Conservation (phyloP, 2,888 invertebrate genomes). For the Tortricodes alternella region DNA sequence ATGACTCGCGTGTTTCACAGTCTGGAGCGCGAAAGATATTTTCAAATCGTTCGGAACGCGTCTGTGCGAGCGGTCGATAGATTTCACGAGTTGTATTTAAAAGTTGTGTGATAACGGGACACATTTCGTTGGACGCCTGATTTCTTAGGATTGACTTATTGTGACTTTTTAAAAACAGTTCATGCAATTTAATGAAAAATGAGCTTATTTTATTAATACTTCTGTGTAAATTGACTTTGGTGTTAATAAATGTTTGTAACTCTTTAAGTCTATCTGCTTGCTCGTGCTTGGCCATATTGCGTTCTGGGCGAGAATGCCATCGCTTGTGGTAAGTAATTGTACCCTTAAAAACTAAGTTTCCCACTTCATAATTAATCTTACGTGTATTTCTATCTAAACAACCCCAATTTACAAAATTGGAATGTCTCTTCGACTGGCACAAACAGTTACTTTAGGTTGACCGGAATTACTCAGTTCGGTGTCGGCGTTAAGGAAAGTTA, state of each 20-base stretch:
- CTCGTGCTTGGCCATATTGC: constrained; percentile 24
- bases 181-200: too few species aligned
- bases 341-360: constrained; percentile 8
- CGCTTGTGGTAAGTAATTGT: not conserved
- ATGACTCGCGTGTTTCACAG: too few species aligned
- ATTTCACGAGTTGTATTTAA: not conserved
- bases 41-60: constrained; percentile 11
- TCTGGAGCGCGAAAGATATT: not conserved
- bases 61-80: constrained; percentile 1
- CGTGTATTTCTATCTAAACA: not conserved
- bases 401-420: constrained; percentile 12
- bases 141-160: too few species aligned
- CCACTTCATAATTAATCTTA: constrained; percentile 11
- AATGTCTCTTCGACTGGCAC: constrained; percentile 1
- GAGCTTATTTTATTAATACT: too few species aligned
- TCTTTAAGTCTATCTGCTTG: constrained; percentile 6
- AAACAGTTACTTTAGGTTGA: constrained; percentile 6
- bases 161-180: too few species aligned
- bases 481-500: constrained; percentile 9
- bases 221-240: too few species aligned
- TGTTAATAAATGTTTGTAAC: too few species aligned
- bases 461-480: constrained; percentile 16
- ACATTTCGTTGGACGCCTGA: too few species aligned
- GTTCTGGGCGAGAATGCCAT: constrained; percentile 9
- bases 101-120: too few species aligned